These are phyloP conservation scores for Geophilus truncorum DNA, from an alignment of 2,888 invertebrate species.

Conservation along the genomic window DNA sequence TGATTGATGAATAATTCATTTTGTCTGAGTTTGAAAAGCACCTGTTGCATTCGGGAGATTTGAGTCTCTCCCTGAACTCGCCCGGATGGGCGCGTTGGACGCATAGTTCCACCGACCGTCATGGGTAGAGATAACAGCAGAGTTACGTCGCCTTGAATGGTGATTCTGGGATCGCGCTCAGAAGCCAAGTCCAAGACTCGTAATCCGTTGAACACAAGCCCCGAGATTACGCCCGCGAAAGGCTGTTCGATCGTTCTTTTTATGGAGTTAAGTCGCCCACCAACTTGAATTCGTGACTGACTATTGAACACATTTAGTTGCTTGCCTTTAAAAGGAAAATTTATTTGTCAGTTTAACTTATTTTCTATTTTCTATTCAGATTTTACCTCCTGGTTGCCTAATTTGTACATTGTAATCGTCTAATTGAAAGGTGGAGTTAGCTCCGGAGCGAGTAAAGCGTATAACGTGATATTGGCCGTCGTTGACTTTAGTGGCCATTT, in stretches of 20 bases:
- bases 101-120: conserved; percentile 26
- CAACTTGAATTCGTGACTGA: conserved; percentile 81
- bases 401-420: conserved; percentile 84
- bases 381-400: conserved; percentile 74
- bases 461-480: conserved; percentile 93
- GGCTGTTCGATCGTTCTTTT: conserved; percentile 67
- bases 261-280: conserved; percentile 70
- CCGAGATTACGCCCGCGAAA: conserved; percentile 83
- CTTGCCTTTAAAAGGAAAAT: conserved; percentile 57
- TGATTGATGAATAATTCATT: too few relatives aligned
- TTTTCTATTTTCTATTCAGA: neutral
- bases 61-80: conserved; percentile 41
- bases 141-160: conserved; percentile 76
- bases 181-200: conserved; percentile 74
- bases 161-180: conserved; percentile 71
- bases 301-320: conserved; percentile 85
- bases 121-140: conserved; percentile 43
- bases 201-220: conserved; percentile 79
- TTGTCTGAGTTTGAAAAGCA: conserved; percentile 46
- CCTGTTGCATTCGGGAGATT: conserved; percentile 83
- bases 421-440: conserved; percentile 83
- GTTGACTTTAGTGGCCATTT: conserved; percentile 77
- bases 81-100: conserved; percentile 37
- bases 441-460: conserved; percentile 78
- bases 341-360: neutral